A percentile compares a stretch with the other conserved stretches of the same genome.
phyloP scores from a whole-genome alignment of 2,888 invertebrate species.

The Criorhina ranunculi region DNA sequence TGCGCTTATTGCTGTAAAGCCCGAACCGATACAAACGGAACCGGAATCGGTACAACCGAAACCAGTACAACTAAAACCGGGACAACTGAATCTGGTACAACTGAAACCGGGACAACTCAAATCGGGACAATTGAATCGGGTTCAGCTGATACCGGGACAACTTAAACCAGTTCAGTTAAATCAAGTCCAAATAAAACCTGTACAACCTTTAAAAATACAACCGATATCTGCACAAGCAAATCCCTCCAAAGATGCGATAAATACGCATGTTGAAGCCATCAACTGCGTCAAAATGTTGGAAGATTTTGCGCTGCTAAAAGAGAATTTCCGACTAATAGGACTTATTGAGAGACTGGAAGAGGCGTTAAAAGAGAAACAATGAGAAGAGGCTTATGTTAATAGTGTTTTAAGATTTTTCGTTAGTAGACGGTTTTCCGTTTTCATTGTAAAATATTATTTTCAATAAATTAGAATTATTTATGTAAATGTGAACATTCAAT shows the following conservation, averaged over 20 bases:
- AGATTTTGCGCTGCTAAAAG: constrained; percentile 82
- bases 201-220: too few relatives aligned
- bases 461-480: neutral
- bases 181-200: too few relatives aligned
- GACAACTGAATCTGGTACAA: too few relatives aligned
- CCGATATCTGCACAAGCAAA: neutral
- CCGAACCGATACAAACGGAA: too few relatives aligned
- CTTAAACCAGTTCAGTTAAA: too few relatives aligned
- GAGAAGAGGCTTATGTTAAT: neutral
- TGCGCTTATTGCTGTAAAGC: neutral
- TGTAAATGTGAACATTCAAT: neutral
- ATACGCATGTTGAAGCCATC: constrained; percentile 79
- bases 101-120: too few relatives aligned
- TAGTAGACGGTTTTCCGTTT: neutral
- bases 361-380: constrained; percentile 36
- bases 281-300: constrained; percentile 82
- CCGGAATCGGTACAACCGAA: too few relatives aligned
- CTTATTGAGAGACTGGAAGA: constrained; percentile 78
- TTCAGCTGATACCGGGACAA: too few relatives aligned
- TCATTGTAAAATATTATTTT: neutral
- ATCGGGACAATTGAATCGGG: too few relatives aligned
- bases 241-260: neutral
- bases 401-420: neutral
- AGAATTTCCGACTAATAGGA: constrained; percentile 82
- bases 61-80: too few relatives aligned